Base-by-base conservation (phyloP, 23 tunicate genomes). In the Trididemnum clinides region DNA sequence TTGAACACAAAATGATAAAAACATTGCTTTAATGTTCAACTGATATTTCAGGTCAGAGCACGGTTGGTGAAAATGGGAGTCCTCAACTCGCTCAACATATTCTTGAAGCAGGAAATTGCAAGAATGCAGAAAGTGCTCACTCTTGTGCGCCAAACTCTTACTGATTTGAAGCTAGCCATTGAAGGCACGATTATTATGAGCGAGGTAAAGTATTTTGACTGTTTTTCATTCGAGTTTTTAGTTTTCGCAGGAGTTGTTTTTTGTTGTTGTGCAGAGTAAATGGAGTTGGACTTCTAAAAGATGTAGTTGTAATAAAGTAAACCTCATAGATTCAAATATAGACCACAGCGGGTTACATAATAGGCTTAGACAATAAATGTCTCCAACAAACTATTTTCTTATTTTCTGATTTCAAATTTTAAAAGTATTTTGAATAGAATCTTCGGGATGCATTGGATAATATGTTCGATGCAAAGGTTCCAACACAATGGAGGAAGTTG, bases 111-210 rank as follows among this genome's bases (percentile, higher is more conserved):
- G 36, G 99, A 96, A 57, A 96, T 96, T 35, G 95, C 96, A 39
- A 81, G 99, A 33, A 96, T 96, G 99, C 99, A 96, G 81, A 90
- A 85, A 78, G 99, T 96, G 26, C 75, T 94, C 30, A 89, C 94
- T 0, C 82, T 88, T 0, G 99, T 96, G 19, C 92, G 99, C 28
- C 54, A 23, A 21, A 96, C 92, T 10, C 93, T 96, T 66, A 91
- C 92, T 58, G 99, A 96, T 70, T 84, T 96, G 57, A 96, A 91
- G 59, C 90, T 96, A 0, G 99, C 99, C 58, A 96, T 96, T 39
- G 99, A 96, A 80, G 99, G 99, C 37, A 96, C 99, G 1, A 96
- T 96, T 76, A 96, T 96, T 51, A 96, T 96, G 99, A 90, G 96
- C 77, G 99, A 96, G 88, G 98, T 94, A 62, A n/a, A 28, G 20